These are phyloP conservation scores for Caenorhabditis zanzibari DNA, from an alignment of 2,888 invertebrate species.

Conservation along the genomic window DNA sequence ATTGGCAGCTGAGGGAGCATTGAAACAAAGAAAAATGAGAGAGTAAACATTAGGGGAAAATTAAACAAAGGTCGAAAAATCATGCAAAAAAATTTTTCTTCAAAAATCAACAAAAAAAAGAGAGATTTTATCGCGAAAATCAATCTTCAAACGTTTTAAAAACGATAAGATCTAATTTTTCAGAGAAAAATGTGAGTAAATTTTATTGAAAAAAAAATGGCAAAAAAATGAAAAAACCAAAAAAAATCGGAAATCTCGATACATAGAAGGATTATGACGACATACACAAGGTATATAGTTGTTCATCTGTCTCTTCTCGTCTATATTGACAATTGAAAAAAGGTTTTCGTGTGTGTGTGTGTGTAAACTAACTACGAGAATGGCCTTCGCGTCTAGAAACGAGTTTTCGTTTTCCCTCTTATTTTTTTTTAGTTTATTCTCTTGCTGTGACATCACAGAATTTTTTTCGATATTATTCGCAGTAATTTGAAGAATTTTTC, in stretches of 20 bases:
- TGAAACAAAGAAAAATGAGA: conserved; percentile 44
- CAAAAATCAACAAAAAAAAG: no score
- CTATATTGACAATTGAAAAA: background rate
- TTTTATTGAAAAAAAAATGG: background rate
- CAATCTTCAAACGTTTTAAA: no score
- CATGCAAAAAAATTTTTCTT: background rate
- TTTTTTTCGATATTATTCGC: background rate
- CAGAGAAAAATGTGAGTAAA: no score
- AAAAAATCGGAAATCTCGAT: background rate
- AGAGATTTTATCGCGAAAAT: no score
- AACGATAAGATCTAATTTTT: background rate
- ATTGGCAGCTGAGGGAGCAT: conserved; percentile 11
- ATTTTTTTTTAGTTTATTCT: background rate
- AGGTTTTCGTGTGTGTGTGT: conserved; percentile 17
- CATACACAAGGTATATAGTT: background rate
- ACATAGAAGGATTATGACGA: conserved; percentile 5
- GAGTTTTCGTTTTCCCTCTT: conserved; percentile 28
- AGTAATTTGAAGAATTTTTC: no score
- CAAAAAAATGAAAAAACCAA: background rate
- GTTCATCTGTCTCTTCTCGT: conserved; percentile 14
- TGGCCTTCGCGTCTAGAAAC: conserved; percentile 57
- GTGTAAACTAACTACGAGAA: conserved; percentile 46
- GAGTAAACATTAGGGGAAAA: conserved; percentile 9
- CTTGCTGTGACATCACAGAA: background rate
- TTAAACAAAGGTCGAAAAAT: conserved; percentile 24